These are phyloP conservation scores for Colistium nudipinnis DNA, from an alignment of 2,113 vertebrate genomes.

Conservation along the genomic window DNA sequence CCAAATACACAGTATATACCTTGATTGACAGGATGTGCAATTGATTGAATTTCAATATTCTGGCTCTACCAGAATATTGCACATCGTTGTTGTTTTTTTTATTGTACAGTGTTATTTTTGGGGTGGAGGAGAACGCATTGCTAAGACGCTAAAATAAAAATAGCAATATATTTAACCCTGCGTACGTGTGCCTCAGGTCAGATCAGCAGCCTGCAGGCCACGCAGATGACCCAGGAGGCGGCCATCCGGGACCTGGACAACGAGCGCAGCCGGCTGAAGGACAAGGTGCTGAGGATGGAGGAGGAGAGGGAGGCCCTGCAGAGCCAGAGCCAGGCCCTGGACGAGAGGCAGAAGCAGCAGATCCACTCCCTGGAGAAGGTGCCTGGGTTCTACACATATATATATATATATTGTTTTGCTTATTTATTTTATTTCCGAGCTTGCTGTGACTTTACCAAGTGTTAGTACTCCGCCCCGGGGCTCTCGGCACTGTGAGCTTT, in stretches of 20 bases:
- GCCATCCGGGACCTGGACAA: conserved; percentile 97
- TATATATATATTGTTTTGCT: no score
- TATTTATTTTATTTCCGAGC: conserved; percentile 27
- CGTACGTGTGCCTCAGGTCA: conserved; percentile 91
- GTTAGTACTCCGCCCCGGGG: background rate
- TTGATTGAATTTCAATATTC: no score
- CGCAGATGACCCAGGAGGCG: conserved; percentile 97
- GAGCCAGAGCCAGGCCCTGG: conserved; percentile 89
- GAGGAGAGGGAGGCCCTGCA: conserved; percentile 91
- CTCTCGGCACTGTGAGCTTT: conserved; percentile 9
- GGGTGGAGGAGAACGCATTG: no score
- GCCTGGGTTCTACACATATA: no score
- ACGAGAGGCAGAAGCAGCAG: conserved; percentile 93
- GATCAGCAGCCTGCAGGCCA: conserved; percentile 97
- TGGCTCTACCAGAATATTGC: no score
- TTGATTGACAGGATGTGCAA: no score
- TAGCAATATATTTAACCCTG: no score
- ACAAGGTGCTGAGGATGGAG: conserved; percentile 91
- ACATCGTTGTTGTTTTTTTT: no score
- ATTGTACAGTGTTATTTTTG: no score
- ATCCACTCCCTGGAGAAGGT: conserved; percentile 93
- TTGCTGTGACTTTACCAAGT: conserved; percentile 11
- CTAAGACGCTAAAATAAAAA: no score
- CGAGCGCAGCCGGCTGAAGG: conserved; percentile 92
- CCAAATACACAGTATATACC: no score